Evolutionary conservation across 2,888 invertebrate genomes (phyloP), one percentile per base, ranked within the genome.

Genomic region (Napeogenes inachia): DNA sequence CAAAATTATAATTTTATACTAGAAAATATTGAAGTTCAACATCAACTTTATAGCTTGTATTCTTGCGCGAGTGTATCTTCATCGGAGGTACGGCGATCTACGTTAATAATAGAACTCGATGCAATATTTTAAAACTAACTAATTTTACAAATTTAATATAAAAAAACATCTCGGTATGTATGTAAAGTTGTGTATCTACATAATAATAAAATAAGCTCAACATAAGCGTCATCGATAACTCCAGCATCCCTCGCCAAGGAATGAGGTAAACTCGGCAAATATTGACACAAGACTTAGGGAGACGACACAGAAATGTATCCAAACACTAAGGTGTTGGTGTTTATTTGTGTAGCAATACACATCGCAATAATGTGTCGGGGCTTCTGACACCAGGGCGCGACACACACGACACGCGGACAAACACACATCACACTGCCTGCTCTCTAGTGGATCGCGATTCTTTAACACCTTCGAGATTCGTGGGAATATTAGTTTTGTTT

Each of bases 251-350:
- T 71, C 56, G 33, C 57, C 74, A 75, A 80, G 78, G 79, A 81
- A 80, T 80, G 79, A 84, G 85, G 85, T 84, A 80, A 79, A 76
- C 78, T 79, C 70, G 61, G 71, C 80, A 85, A 87, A 87, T 85
- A 86, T 87, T 87, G 82, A 82, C 85, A 75, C 75, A 71, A 81
- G 81, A 79, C 86, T 87, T 84, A 83, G 81, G 81, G 80, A 80
- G 78, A 78, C 80, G 82, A 80, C 80, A 75, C 74, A 77, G 85
- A 85, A 84, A 85, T 85, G 84, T 84, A 80, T 79, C 80, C 84
- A 81, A 84, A 84, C 80, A 82, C 68, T 70, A 75, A 84, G 85
- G 86, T 86, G 87, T 83, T 77, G 78, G 71, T 82, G 82, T 80
- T 80, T 86, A 77, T 87, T 87, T 87, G 83, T 75, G 63, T 67